Conservation (phyloP, 2,797 vertebrate genomes). For the Halcyon badia region DNA sequence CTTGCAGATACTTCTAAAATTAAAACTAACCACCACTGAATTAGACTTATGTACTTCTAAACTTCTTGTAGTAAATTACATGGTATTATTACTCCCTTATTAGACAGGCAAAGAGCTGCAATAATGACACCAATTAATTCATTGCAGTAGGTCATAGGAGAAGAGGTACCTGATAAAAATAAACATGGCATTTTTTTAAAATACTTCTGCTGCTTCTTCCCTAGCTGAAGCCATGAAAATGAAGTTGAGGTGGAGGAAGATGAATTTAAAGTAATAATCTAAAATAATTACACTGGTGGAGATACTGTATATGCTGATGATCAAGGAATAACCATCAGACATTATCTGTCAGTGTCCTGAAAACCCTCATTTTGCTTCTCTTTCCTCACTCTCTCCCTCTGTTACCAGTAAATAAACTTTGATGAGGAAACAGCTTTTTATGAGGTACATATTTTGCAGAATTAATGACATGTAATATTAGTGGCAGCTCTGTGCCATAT, state of each 20-base stretch:
- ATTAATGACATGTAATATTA: neutral
- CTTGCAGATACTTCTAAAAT: too few species aligned
- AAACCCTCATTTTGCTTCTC: neutral
- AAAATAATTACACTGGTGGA: neutral
- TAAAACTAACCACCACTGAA: neutral
- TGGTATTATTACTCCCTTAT: neutral
- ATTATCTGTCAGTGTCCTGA: neutral
- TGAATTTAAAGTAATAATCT: neutral
- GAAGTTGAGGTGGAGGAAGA: neutral
- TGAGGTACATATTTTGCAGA: neutral
- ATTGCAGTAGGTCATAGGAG: neutral
- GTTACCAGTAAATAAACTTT: constrained; percentile 2
- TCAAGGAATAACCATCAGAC: neutral
- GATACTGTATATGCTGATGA: neutral
- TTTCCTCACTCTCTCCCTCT: neutral
- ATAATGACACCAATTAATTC: neutral
- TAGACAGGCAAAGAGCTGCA: neutral
- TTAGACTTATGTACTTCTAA: neutral
- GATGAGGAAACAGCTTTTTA: neutral
- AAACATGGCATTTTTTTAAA: neutral
- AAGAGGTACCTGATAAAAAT: neutral
- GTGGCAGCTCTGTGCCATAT: neutral
- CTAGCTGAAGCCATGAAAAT: neutral
- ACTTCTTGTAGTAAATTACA: neutral
- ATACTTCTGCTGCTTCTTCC: neutral